Evolutionary conservation across 1,140 invertebrate species (phyloP).

Genomic region (Drosophila neocordata): DNA sequence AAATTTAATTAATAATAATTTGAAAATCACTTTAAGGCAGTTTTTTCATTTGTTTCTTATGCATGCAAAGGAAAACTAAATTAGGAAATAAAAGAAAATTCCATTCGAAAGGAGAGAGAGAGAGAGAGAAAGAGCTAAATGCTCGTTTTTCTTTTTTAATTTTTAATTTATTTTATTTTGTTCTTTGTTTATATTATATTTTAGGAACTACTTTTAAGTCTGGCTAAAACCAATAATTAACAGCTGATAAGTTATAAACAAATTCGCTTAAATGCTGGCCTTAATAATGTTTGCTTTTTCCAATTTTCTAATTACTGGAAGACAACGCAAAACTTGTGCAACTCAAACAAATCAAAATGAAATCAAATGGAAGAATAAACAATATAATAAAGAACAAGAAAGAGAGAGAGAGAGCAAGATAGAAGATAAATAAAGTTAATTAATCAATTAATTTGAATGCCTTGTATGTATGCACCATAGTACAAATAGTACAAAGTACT

Average conservation of each 20-base stretch:
- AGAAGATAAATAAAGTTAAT: neutral
- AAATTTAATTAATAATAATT: slow-evolving; percentile 58
- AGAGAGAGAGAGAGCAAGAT: neutral
- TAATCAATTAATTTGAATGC: neutral
- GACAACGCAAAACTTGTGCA: slow-evolving; percentile 9
- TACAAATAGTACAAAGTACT: slow-evolving; percentile 9
- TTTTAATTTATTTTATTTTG: neutral
- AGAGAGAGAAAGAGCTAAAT: too few species aligned
- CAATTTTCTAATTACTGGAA: neutral
- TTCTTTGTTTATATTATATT: slow-evolving; percentile 13
- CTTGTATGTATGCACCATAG: slow-evolving; percentile 4
- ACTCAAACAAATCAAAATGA: neutral
- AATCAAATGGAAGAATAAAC: neutral
- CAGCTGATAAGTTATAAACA: neutral
- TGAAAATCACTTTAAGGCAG: slow-evolving; percentile 78
- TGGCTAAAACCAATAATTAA: slow-evolving; percentile 27
- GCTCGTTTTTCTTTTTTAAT: slow-evolving; percentile 7
- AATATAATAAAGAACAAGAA: neutral
- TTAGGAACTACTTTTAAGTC: slow-evolving; percentile 51
- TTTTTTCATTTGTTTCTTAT: slow-evolving; percentile 58
- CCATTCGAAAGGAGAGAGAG: too few species aligned
- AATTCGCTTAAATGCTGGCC: neutral
- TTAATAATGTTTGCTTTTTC: neutral
- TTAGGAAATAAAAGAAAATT: slow-evolving; percentile 23
- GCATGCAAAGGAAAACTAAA: slow-evolving; percentile 15